Evolutionary conservation across 2,888 invertebrate genomes (phyloP).

Genomic region (Conops quadrifasciatus): DNA sequence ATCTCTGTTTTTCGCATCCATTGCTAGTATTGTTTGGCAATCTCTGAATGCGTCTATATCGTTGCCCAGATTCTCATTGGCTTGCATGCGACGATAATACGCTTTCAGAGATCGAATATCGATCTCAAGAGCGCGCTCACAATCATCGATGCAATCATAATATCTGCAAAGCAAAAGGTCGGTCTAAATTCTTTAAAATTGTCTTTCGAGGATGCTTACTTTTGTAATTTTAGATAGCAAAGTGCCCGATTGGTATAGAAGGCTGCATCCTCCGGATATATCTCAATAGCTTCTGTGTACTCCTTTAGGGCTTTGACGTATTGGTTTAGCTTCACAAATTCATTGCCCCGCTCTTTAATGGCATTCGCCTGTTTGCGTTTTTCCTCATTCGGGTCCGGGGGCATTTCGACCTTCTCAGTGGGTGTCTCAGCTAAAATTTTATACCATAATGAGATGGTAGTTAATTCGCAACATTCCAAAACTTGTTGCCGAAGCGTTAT

Average conservation of each 20-base stretch:
- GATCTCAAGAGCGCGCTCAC: constrained; percentile 79
- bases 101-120: constrained; percentile 87
- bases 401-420: constrained; percentile 53
- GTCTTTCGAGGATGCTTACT: constrained; percentile 68
- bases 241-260: constrained; percentile 89
- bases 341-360: constrained; percentile 75
- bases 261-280: constrained; percentile 79
- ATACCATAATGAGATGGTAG: neutral
- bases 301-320: constrained; percentile 87
- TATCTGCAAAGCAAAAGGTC: constrained; percentile 44
- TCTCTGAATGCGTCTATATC: constrained; percentile 77
- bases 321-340: constrained; percentile 77
- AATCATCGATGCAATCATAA: constrained; percentile 71
- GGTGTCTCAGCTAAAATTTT: constrained; percentile 44
- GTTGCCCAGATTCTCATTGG: constrained; percentile 76
- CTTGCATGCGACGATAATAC: constrained; percentile 80
- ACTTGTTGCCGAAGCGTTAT: neutral
- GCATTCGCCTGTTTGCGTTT: constrained; percentile 55
- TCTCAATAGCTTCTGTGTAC: constrained; percentile 87
- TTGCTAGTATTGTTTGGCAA: constrained; percentile 72
- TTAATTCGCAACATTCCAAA: too few species aligned
- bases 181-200: neutral
- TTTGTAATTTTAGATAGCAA: constrained; percentile 82
- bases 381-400: constrained; percentile 45
- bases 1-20: constrained; percentile 83